Percentiles rank a stretch among this genome's conserved stretches.
phyloP scores from a whole-genome alignment of 2,113 vertebrate genomes.

The Capra hircus region DNA sequence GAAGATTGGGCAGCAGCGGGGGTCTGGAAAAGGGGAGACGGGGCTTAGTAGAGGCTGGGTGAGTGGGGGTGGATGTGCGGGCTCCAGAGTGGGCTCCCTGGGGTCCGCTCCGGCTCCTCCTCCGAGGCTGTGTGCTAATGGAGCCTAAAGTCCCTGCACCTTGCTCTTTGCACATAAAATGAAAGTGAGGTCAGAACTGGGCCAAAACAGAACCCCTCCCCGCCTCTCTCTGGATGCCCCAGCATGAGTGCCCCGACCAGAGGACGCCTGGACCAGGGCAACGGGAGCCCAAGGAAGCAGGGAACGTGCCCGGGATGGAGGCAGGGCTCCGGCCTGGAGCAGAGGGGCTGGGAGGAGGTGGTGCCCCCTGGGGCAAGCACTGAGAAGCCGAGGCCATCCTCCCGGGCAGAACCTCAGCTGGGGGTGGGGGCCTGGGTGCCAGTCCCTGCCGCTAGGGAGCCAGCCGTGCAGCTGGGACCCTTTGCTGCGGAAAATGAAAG shows the following conservation, averaged over 20 bases:
- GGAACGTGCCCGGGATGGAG: accelerated
- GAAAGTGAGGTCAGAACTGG: neutral
- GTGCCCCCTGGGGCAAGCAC: neutral
- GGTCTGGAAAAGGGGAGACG: accelerated
- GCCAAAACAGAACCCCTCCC: neutral
- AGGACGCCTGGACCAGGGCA: neutral
- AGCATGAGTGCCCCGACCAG: accelerated
- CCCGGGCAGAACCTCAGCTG: neutral
- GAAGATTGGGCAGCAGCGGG: accelerated
- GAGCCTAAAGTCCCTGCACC: neutral
- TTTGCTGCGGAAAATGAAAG: neutral
- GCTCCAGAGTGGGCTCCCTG: neutral
- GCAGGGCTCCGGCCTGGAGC: neutral
- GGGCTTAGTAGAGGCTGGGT: neutral
- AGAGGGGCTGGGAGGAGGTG: neutral
- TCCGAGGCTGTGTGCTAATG: neutral
- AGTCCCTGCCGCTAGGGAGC: neutral
- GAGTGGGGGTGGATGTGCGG: accelerated
- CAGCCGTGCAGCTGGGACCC: neutral
- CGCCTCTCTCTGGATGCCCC: neutral
- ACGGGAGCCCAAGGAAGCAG: accelerated
- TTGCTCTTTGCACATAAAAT: neutral
- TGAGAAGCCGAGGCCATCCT: neutral
- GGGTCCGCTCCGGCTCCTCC: neutral
- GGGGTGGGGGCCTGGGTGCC: neutral